These are phyloP conservation scores for Notechis scutatus DNA, from an alignment of 2,113 vertebrate species.

Conservation along the genomic window DNA sequence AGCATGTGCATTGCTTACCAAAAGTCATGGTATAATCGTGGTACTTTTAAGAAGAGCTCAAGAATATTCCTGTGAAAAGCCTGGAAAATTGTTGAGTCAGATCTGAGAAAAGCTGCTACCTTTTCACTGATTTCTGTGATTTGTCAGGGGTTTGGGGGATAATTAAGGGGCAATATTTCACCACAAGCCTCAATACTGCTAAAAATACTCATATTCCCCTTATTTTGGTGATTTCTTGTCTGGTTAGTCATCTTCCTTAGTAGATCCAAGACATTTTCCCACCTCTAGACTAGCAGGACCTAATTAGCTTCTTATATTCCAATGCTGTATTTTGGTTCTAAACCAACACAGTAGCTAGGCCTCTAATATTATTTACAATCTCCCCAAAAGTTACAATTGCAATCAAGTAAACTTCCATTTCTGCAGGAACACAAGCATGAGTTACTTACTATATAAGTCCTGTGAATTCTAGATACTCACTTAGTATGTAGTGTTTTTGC, in stretches of 20 bases:
- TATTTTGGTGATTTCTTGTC: not conserved
- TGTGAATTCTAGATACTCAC: not conserved
- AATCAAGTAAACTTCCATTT: not conserved
- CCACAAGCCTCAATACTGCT: not conserved
- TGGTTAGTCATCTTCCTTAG: not conserved
- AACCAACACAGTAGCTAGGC: not conserved
- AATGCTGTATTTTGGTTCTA: not conserved
- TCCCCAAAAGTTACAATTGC: not conserved
- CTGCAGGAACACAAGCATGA: not conserved
- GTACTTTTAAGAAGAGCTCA: not conserved
- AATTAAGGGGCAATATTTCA: not conserved
- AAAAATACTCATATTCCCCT: not conserved
- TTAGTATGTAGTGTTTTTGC: too few relatives aligned
- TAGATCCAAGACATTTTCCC: not conserved
- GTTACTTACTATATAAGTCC: too few relatives aligned
- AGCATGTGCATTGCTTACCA: not conserved
- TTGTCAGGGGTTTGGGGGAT: not conserved
- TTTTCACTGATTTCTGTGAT: not conserved
- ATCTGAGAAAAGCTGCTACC: not conserved
- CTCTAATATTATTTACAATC: not conserved
- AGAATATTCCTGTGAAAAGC: not conserved
- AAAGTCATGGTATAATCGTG: not conserved
- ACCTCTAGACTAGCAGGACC: not conserved
- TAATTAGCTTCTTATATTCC: not conserved
- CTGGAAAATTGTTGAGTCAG: not conserved